phyloP scores from a whole-genome alignment of 2,113 vertebrate species.

The Chunga burmeisteri region DNA sequence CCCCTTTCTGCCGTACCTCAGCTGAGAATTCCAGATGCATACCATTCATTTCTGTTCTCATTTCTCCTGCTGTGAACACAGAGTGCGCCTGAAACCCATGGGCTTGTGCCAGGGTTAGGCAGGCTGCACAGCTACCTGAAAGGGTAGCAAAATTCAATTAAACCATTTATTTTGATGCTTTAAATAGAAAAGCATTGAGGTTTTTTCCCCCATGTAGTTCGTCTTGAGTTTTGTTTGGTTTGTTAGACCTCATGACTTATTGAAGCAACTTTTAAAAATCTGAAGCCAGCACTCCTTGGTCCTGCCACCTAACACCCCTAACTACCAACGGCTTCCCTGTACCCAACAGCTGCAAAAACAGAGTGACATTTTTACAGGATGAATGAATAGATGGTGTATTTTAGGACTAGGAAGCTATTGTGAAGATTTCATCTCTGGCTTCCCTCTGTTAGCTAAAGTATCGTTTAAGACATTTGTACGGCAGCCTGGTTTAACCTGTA shows the following conservation, averaged over 20 bases:
- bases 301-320: fast-evolving
- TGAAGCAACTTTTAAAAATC: neutral
- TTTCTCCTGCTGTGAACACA: neutral
- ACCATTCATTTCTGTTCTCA: neutral
- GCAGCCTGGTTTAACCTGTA: neutral
- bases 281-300: too few relatives aligned
- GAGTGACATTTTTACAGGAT: neutral
- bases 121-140: neutral
- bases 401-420: neutral
- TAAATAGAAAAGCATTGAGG: neutral
- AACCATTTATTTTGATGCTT: neutral
- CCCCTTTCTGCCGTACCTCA: neutral
- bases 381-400: neutral
- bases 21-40: neutral
- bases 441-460: neutral
- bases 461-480: fast-evolving
- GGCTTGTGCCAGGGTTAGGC: neutral
- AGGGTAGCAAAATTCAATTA: neutral
- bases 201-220: neutral
- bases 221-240: too few relatives aligned
- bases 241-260: neutral
- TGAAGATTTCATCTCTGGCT: neutral
- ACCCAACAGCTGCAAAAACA: neutral
- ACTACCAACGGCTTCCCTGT: fast-evolving
- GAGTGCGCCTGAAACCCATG: neutral